phyloP scores from a whole-genome alignment of 2,888 invertebrate species.

The Sinotaia quadrata region DNA sequence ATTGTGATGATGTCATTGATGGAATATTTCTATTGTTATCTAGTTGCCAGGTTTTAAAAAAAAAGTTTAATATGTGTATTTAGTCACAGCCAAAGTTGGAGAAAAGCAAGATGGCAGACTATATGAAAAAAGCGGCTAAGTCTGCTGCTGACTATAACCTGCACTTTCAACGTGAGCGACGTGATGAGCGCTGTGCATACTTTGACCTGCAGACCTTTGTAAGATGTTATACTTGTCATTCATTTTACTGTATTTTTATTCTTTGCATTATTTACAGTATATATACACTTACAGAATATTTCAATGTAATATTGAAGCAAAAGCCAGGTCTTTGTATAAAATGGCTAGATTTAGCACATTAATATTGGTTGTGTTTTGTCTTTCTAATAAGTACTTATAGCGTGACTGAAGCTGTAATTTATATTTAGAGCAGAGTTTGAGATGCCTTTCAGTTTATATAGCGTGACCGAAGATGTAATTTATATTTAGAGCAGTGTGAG shows the following conservation, averaged over 20 bases:
- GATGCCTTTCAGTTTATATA: too few relatives aligned
- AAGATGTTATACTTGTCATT: conserved; percentile 34
- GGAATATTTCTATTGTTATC: neutral
- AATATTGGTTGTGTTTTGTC: too few relatives aligned
- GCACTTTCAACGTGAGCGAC: conserved; percentile 82
- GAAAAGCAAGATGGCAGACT: conserved; percentile 66
- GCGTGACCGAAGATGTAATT: too few relatives aligned
- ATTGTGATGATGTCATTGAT: neutral
- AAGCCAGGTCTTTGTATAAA: too few relatives aligned
- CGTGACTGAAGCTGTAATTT: too few relatives aligned
- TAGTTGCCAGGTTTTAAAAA: neutral
- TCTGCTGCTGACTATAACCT: conserved; percentile 86
- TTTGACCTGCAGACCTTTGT: conserved; percentile 90
- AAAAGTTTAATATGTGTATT: neutral
- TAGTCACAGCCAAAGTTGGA: conserved; percentile 62
- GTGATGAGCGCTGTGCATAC: conserved; percentile 84
- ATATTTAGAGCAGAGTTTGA: too few relatives aligned
- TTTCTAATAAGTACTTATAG: too few relatives aligned
- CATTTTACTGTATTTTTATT: neutral
- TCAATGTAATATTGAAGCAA: too few relatives aligned
- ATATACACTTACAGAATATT: too few relatives aligned
- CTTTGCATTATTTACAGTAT: neutral
- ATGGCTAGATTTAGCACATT: too few relatives aligned
- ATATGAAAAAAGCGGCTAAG: conserved; percentile 68
- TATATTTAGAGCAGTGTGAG: too few relatives aligned